These are phyloP conservation scores for Danio jaintianensis DNA, from an alignment of 2,797 vertebrate species.

Conservation along the genomic window DNA sequence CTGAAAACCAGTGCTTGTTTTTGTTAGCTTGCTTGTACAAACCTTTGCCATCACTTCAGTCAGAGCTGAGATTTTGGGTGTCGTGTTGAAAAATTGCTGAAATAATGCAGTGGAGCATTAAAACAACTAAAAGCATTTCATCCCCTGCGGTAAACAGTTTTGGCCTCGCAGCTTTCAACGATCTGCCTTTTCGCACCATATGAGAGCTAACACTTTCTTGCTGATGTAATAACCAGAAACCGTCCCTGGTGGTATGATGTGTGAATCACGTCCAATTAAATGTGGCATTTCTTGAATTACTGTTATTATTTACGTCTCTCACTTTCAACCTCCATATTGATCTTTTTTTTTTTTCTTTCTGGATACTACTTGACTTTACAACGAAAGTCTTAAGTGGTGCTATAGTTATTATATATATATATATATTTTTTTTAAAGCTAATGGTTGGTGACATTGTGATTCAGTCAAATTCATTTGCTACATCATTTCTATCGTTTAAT, in stretches of 20 bases:
- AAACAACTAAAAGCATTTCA: background rate
- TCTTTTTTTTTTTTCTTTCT: background rate
- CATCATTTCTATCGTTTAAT: background rate
- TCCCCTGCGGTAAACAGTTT: background rate
- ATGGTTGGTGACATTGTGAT: background rate
- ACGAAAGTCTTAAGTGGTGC: background rate
- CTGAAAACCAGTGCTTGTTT: background rate
- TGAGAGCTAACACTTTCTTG: background rate
- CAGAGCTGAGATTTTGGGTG: background rate
- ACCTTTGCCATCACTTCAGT: background rate
- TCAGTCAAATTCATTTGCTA: background rate
- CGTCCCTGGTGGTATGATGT: constrained; percentile 7
- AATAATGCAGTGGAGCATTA: background rate
- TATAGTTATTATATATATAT: background rate
- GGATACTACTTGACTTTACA: background rate
- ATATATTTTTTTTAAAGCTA: too few relatives aligned
- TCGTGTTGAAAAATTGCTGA: background rate
- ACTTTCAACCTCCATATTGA: background rate
- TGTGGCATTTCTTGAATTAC: constrained; percentile 41
- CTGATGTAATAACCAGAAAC: constrained; percentile 35
- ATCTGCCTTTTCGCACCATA: background rate
- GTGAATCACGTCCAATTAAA: constrained; percentile 35
- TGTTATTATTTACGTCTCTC: constrained; percentile 34
- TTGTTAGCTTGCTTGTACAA: background rate
- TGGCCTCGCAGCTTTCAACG: background rate